Evolutionary conservation across 1,140 invertebrate genomes (phyloP).

Genomic region (Drosophila eugracilis): DNA sequence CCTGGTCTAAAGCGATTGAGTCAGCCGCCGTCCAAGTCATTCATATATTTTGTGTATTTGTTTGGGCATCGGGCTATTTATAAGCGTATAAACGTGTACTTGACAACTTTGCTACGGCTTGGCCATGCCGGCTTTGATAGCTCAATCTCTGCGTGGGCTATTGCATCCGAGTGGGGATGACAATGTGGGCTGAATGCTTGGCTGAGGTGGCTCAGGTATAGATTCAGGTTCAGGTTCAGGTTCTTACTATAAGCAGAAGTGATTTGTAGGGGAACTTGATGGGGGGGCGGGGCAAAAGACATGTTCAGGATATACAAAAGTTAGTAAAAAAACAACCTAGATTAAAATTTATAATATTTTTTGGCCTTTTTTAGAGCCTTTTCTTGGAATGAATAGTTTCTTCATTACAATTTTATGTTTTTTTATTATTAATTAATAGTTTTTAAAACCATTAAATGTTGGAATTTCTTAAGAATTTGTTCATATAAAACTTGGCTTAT

Average conservation of each 20-base stretch:
- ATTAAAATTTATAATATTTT: too few relatives aligned
- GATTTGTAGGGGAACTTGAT: not conserved
- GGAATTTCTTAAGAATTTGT: too few relatives aligned
- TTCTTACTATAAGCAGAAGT: not conserved
- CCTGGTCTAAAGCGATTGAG: slow-evolving; percentile 44
- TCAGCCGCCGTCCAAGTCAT: slow-evolving; percentile 25
- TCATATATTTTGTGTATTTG: slow-evolving; percentile 51
- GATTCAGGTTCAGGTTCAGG: too few relatives aligned
- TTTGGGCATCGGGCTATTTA: slow-evolving; percentile 54
- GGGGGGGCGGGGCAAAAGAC: not conserved
- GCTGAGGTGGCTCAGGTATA: too few relatives aligned
- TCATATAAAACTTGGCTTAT: too few relatives aligned
- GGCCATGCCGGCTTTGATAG: slow-evolving; percentile 20
- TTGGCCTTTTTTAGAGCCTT: too few relatives aligned
- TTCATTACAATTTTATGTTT: too few relatives aligned
- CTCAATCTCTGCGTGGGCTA: slow-evolving; percentile 46
- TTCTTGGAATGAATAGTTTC: too few relatives aligned
- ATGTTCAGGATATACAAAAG: not conserved
- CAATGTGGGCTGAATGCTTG: slow-evolving; percentile 6
- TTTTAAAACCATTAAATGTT: too few relatives aligned
- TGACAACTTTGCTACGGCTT: slow-evolving; percentile 50
- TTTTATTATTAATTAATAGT: too few relatives aligned
- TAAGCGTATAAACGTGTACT: slow-evolving; percentile 67
- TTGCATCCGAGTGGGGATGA: slow-evolving; percentile 20
- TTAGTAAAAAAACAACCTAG: too few relatives aligned